Evolutionary conservation across 2,797 vertebrate genomes (phyloP), one percentile per base, ranked within the genome.

Genomic region (Merluccius polli): DNA sequence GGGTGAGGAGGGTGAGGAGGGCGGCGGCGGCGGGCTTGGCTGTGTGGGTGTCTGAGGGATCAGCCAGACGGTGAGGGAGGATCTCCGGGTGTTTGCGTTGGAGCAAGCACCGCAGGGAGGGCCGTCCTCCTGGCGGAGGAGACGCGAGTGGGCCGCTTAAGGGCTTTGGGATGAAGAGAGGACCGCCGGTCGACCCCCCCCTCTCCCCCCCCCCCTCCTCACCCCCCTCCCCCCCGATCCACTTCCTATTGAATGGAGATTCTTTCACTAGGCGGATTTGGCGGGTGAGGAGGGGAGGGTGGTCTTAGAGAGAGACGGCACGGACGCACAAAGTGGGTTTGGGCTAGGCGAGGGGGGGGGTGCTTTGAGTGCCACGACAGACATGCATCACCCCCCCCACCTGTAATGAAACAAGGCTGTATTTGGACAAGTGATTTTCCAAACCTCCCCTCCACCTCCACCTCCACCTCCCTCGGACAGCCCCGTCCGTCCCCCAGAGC

Each of bases 81-180:
- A 93, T 93, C 90, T 87, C 78, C 82, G 83, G 74, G 77, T 92
- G 91, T 93, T 94, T 92, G 89, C 81, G 84, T 89, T 94, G 92
- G 91, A 91, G 84, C 77, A 80, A 87, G 81, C 82, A 83, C 73
- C 83, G 81, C 69, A 79, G 83, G 89, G 88, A 90, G 84, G 90
- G 90, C 89, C 91, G 87, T 92, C 90, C 33, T n/a, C 90, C 82
- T 89, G 89, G 87, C 84, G 83, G 87, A 79, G 82, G 74, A 88
- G 80, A 85, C 82, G 87, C 77, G 77, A 41, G 41, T 71, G 82
- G 85, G 83, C 72, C 71, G 85, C 89, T 92, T 90, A 87, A 89
- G 86, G 83, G 84, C 83, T 93, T 90, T 87, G 74, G 89, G 85
- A 68, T 75, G 77, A 89, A 87, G 89, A 74, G 85, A 90, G 88